Conservation (phyloP, 2,888 invertebrate genomes). For the Celastrina argiolus region DNA sequence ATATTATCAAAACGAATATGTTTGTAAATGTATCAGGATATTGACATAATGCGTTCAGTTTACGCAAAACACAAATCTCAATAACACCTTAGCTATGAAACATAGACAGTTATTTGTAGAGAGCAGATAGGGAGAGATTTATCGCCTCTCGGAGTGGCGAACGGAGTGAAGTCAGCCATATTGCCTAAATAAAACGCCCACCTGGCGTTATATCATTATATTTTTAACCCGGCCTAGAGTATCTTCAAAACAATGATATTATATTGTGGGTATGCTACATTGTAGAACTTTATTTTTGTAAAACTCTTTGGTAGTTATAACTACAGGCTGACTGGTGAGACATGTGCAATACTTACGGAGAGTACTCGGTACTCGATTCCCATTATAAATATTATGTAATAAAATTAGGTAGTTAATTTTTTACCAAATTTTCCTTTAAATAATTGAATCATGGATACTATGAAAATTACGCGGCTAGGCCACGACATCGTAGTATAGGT, state of each 20-base stretch:
- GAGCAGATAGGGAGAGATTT: slow-evolving; percentile 46
- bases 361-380: too few species aligned
- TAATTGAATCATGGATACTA: too few species aligned
- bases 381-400: too few species aligned
- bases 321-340: too few species aligned
- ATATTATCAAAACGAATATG: not conserved
- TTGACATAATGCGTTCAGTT: not conserved
- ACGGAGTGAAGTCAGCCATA: slow-evolving; percentile 40
- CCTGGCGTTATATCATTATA: slow-evolving; percentile 40
- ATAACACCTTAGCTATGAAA: slow-evolving; percentile 36
- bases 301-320: too few species aligned
- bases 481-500: too few species aligned
- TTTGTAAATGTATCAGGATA: not conserved
- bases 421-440: too few species aligned
- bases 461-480: too few species aligned
- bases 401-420: too few species aligned
- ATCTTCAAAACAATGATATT: not conserved
- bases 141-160: slow-evolving; percentile 39
- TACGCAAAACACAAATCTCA: slow-evolving; percentile 33
- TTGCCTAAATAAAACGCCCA: slow-evolving; percentile 46
- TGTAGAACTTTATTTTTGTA: not conserved
- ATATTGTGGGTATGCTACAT: not conserved
- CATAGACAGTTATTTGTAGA: slow-evolving; percentile 44
- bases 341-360: too few species aligned
- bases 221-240: slow-evolving; percentile 27